phyloP scores from a whole-genome alignment of 2,113 vertebrate genomes.

The Prochilodus magdalenae region DNA sequence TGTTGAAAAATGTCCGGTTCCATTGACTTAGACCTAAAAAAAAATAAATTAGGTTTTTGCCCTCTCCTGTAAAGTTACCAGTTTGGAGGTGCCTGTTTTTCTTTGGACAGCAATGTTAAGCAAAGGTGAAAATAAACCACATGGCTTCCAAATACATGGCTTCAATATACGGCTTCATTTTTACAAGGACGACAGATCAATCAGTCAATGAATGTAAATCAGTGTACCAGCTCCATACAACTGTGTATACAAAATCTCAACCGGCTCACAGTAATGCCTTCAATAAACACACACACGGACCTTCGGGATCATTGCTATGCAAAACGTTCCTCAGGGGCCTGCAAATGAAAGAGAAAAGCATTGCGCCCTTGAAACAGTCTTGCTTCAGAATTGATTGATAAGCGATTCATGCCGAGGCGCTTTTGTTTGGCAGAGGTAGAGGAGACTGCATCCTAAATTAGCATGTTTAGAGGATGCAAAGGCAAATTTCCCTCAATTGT shows the following conservation, averaged over 20 bases:
- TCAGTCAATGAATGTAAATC: conserved; percentile 29
- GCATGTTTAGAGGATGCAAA: conserved; percentile 38
- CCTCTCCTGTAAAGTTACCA: too few relatives aligned
- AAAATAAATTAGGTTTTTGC: too few relatives aligned
- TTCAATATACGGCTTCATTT: background rate
- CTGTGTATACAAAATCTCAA: conserved; percentile 10
- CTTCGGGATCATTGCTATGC: conserved; percentile 48
- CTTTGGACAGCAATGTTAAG: too few relatives aligned
- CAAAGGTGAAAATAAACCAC: background rate
- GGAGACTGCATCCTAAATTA: conserved; percentile 31
- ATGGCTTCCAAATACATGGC: background rate
- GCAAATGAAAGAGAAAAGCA: conserved; percentile 39
- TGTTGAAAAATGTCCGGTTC: too few relatives aligned
- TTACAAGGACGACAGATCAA: conserved; percentile 8
- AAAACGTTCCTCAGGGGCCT: conserved; percentile 36
- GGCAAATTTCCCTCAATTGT: conserved; percentile 37
- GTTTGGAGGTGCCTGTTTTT: too few relatives aligned
- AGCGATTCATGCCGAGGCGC: conserved; percentile 21
- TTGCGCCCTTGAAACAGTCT: conserved; percentile 46
- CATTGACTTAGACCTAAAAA: too few relatives aligned
- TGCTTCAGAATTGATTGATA: conserved; percentile 38
- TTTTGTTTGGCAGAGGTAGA: conserved; percentile 1
- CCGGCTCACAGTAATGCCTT: conserved; percentile 6
- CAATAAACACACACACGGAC: conserved; percentile 28
- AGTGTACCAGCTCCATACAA: background rate